Evolutionary conservation across 2,797 vertebrate genomes (phyloP).

Genomic region (Dallia pectoralis): DNA sequence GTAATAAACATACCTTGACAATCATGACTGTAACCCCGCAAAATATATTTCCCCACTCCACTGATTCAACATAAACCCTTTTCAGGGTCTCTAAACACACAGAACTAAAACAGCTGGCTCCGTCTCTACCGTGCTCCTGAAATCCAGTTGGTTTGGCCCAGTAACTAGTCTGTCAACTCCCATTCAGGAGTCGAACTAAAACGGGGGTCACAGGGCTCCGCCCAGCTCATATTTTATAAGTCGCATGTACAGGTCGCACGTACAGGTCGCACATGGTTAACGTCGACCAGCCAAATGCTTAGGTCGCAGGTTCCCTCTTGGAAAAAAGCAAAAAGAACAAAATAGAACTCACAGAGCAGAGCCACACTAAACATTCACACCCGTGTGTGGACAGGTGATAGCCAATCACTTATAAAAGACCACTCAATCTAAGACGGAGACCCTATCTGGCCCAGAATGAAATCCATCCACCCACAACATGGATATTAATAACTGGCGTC

Average conservation of each 20-base stretch:
- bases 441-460: slow-evolving; percentile 19
- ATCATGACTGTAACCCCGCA: too few species aligned
- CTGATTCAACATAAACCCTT: slow-evolving; percentile 29
- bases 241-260: too few species aligned
- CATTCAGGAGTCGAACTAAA: slow-evolving; percentile 54
- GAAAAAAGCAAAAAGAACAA: too few species aligned
- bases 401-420: slow-evolving; percentile 40
- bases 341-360: slow-evolving; percentile 8
- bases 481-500: slow-evolving; percentile 14
- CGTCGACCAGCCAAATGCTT: too few species aligned
- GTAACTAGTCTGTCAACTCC: slow-evolving; percentile 51
- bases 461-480: background rate
- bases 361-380: slow-evolving; percentile 37
- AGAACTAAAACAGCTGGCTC: slow-evolving; percentile 41
- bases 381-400: slow-evolving; percentile 31
- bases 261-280: too few species aligned
- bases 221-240: background rate
- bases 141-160: slow-evolving; percentile 42
- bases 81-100: slow-evolving; percentile 29
- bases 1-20: background rate
- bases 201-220: slow-evolving; percentile 51
- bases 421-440: slow-evolving; percentile 29
- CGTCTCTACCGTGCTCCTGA: slow-evolving; percentile 40
- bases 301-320: too few species aligned
- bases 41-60: background rate